Percentiles rank a stretch among this genome's conserved stretches.
These are phyloP conservation scores for Odontocerum albicorne DNA, from an alignment of 2,888 invertebrate genomes.

Conservation along the genomic window DNA sequence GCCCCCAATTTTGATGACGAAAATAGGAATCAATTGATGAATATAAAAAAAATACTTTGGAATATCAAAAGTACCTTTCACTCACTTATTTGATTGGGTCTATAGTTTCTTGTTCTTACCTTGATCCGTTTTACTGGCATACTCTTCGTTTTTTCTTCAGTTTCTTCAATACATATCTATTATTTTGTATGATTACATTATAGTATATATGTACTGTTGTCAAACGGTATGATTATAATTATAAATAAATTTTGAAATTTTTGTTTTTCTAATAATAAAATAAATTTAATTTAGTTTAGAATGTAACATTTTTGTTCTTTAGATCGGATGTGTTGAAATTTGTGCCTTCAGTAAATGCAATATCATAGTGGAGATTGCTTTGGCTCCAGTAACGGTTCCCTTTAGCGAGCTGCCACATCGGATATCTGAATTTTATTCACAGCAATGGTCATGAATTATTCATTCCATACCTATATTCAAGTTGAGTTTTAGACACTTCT, in stretches of 20 bases:
- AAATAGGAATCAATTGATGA: no score
- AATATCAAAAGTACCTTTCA: no score
- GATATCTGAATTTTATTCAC: constrained; percentile 29
- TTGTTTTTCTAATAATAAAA: background rate
- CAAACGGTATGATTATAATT: no score
- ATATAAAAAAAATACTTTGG: no score
- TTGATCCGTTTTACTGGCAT: no score
- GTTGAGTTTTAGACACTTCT: constrained; percentile 8
- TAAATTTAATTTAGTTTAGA: background rate
- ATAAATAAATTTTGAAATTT: background rate
- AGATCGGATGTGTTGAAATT: background rate
- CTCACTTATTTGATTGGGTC: no score
- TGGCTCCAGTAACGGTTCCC: constrained; percentile 4
- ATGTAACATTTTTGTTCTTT: background rate
- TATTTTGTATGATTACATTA: no score
- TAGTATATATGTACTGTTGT: no score
- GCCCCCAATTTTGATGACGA: no score
- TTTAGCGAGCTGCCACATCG: constrained; percentile 7
- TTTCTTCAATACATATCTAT: no score
- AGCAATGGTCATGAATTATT: constrained; percentile 31
- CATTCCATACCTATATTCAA: constrained; percentile 9
- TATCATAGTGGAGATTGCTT: constrained; percentile 8
- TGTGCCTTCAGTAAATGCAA: constrained; percentile 17
- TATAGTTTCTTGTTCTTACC: no score
- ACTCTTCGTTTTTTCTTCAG: no score